These are phyloP conservation scores for Actias luna DNA, from an alignment of 2,888 invertebrate species.

Conservation along the genomic window DNA sequence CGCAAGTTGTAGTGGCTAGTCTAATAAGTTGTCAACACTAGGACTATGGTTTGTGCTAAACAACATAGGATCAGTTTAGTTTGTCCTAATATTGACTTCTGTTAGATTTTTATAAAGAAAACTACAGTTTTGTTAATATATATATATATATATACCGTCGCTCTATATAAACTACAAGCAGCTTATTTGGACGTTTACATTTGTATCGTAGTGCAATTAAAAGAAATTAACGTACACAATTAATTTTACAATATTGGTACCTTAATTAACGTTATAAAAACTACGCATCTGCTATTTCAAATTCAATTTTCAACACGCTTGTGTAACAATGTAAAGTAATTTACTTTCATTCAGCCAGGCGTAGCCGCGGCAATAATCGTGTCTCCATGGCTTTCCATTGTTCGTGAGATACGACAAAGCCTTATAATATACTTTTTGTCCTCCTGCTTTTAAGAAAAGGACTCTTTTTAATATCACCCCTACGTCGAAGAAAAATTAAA, in stretches of 20 bases:
- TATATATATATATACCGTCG: no score
- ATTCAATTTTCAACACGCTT: constrained; percentile 7
- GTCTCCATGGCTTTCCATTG: constrained; percentile 32
- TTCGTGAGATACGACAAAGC: constrained; percentile 35
- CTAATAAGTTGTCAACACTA: no score
- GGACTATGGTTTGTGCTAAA: no score
- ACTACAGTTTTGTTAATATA: no score
- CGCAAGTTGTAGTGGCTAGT: no score
- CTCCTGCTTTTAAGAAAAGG: constrained; percentile 28
- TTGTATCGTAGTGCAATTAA: no score
- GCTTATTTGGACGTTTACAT: no score
- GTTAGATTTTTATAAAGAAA: no score
- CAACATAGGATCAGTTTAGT: no score
- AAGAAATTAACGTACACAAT: not conserved
- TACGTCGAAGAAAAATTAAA: constrained; percentile 17
- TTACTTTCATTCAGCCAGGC: constrained; percentile 31
- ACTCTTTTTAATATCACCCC: constrained; percentile 26
- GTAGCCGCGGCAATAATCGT: constrained; percentile 31
- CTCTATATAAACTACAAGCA: no score
- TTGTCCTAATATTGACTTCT: no score
- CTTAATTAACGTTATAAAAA: not conserved
- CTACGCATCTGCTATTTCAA: not conserved
- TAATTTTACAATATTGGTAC: not conserved
- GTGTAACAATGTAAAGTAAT: constrained; percentile 30
- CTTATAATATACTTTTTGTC: constrained; percentile 30